phyloP scores from a whole-genome alignment of 2,113 vertebrate genomes.

The Barnardius zonarius region DNA sequence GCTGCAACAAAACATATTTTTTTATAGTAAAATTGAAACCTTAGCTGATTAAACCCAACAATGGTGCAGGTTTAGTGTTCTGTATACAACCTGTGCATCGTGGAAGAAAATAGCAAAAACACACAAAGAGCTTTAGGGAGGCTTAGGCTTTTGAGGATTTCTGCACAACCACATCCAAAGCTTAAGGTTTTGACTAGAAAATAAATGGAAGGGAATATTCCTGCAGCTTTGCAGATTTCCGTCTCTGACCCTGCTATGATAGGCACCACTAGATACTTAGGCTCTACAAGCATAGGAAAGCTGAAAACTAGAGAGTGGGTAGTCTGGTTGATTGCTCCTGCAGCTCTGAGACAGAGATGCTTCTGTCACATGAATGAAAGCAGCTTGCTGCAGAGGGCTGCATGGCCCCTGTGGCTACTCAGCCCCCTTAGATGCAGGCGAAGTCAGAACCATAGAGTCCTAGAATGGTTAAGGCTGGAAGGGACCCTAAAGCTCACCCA shows the following conservation, averaged over 20 bases:
- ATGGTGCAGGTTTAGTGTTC: background rate
- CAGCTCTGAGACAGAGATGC: background rate
- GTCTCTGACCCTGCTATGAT: background rate
- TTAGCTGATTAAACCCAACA: background rate
- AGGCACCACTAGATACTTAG: background rate
- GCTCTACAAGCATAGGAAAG: background rate
- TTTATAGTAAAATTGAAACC: background rate
- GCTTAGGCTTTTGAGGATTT: background rate
- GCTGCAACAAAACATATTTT: background rate
- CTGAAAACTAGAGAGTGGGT: background rate
- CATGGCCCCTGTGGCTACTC: rapidly evolving
- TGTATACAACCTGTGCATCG: too few species aligned
- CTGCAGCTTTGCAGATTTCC: background rate
- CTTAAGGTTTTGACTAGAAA: background rate
- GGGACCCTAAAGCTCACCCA: background rate
- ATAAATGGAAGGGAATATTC: background rate
- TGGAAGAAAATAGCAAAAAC: background rate
- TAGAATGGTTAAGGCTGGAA: background rate
- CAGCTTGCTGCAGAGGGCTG: background rate
- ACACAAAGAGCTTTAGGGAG: background rate
- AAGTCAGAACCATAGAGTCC: background rate
- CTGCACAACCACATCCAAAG: background rate
- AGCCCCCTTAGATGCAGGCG: background rate
- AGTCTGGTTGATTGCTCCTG: background rate
- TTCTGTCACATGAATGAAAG: background rate